Evolutionary conservation across 2,888 invertebrate species (phyloP).

Genomic region (Hanleya hanleyi): DNA sequence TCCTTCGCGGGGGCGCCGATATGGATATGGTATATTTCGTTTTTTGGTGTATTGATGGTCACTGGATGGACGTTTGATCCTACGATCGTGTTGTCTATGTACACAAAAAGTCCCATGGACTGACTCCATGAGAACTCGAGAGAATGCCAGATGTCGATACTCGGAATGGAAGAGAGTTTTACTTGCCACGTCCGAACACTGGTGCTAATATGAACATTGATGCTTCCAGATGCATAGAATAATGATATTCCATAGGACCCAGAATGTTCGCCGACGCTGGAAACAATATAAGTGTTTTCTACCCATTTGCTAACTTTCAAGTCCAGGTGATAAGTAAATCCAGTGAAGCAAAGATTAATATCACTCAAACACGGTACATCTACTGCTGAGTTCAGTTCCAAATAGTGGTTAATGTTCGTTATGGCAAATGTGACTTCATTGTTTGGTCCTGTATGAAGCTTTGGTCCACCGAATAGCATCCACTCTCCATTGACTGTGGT

Average conservation of each 20-base stretch:
- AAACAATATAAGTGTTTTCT: slow-evolving; percentile 31
- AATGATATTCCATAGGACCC: slow-evolving; percentile 34
- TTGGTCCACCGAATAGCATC: not conserved
- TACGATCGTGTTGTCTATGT: slow-evolving; percentile 28
- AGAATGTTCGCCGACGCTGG: slow-evolving; percentile 31
- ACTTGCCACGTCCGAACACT: not conserved
- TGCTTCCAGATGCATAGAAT: slow-evolving; percentile 26
- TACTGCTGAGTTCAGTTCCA: not conserved
- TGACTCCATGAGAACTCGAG: slow-evolving; percentile 49
- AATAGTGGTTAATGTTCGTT: not conserved
- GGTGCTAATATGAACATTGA: slow-evolving; percentile 32
- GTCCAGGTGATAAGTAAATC: slow-evolving; percentile 39
- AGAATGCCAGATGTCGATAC: slow-evolving; percentile 2
- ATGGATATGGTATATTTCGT: not conserved
- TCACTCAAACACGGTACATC: slow-evolving; percentile 29
- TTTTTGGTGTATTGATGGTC: not conserved
- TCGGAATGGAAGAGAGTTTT: not conserved
- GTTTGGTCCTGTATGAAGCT: not conserved
- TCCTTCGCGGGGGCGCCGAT: not conserved
- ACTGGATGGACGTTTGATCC: not conserved
- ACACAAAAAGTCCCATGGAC: slow-evolving; percentile 41
- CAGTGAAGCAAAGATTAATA: slow-evolving; percentile 31
- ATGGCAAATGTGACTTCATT: not conserved
- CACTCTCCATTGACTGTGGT: not conserved
- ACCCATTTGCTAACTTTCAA: slow-evolving; percentile 30